These are phyloP conservation scores for Macaca nemestrina DNA, from an alignment of 2,113 vertebrate species.

Conservation along the genomic window DNA sequence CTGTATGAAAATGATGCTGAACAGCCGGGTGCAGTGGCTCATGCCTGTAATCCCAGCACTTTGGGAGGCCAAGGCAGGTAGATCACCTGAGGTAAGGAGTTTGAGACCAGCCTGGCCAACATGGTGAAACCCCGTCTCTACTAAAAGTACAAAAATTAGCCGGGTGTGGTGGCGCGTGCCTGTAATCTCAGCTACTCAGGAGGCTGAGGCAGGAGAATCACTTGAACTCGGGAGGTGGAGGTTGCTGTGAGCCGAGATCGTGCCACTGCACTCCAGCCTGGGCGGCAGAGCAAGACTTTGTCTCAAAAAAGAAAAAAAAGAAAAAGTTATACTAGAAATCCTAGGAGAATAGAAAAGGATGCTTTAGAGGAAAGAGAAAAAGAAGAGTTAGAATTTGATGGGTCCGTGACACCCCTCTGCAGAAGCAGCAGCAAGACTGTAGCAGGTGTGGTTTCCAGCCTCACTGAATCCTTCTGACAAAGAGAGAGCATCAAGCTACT, in stretches of 20 bases:
- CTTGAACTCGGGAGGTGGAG: too few species aligned
- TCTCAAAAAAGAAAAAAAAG: background rate
- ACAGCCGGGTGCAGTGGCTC: background rate
- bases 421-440: background rate
- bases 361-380: background rate
- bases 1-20: constrained; percentile 13
- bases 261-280: too few species aligned
- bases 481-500: background rate
- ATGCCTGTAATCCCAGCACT: background rate
- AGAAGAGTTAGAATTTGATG: background rate
- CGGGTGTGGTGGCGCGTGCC: accelerated
- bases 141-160: background rate
- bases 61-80: background rate
- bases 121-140: background rate
- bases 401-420: background rate
- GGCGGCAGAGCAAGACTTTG: too few species aligned
- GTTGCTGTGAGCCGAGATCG: too few species aligned
- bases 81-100: background rate
- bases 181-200: too few species aligned
- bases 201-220: too few species aligned
- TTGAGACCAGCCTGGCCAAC: background rate
- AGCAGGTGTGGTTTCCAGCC: background rate
- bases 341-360: background rate
- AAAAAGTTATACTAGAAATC: background rate
- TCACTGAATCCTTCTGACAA: background rate